A percentile compares a stretch with the other conserved stretches of the same genome.
Evolutionary conservation across 2,888 invertebrate genomes (phyloP).

Genomic region (Trichogramma dendrolimi): DNA sequence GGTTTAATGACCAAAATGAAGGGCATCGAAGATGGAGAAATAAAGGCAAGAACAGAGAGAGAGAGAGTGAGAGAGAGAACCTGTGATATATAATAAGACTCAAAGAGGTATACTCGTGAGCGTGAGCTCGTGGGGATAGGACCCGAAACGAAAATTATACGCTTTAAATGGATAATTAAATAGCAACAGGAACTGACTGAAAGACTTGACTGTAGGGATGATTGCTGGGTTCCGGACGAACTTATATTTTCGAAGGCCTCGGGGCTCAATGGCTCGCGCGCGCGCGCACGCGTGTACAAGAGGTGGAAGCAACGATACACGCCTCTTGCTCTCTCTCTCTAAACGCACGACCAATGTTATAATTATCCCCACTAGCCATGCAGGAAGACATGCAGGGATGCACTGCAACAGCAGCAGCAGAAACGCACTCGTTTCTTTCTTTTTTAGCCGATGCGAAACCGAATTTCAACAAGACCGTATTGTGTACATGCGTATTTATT

Average conservation of each 20-base stretch:
- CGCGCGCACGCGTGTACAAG: slow-evolving; percentile 10
- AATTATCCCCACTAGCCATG: slow-evolving; percentile 48
- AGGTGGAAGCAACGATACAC: slow-evolving; percentile 40
- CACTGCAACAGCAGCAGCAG: no score
- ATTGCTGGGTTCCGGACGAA: slow-evolving; percentile 52
- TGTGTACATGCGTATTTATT: no score
- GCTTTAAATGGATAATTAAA: slow-evolving; percentile 54
- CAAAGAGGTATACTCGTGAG: slow-evolving; percentile 2
- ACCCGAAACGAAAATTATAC: slow-evolving; percentile 48
- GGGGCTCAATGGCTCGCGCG: not conserved
- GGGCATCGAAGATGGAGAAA: slow-evolving; percentile 18
- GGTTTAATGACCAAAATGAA: no score
- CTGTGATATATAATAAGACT: slow-evolving; percentile 7
- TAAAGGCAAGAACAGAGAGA: slow-evolving; percentile 18
- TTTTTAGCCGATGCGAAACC: no score
- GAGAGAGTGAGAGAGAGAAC: not conserved
- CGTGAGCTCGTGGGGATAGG: slow-evolving; percentile 7
- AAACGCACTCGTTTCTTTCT: no score
- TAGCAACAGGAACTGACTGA: slow-evolving; percentile 52
- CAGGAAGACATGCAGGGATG: not conserved
- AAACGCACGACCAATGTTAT: slow-evolving; percentile 46
- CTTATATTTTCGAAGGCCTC: slow-evolving; percentile 35
- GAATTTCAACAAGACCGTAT: no score
- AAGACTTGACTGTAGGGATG: slow-evolving; percentile 50
- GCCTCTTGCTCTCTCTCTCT: slow-evolving; percentile 43